Conservation (phyloP, 2,888 invertebrate species). For the Scelioninae gen. 1 region DNA sequence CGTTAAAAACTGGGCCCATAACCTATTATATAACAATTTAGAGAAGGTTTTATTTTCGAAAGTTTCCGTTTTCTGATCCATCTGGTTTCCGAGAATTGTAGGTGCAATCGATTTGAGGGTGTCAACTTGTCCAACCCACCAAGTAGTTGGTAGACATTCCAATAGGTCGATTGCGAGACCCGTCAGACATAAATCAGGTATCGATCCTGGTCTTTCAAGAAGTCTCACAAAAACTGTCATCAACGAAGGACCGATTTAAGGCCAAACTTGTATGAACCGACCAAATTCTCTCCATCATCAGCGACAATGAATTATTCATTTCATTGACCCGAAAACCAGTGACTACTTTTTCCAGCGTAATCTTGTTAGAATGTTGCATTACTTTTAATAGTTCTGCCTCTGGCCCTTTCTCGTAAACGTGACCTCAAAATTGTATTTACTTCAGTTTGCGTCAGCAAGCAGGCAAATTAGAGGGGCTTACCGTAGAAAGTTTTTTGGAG, state of each 20-base stretch:
- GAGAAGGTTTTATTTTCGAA: neutral
- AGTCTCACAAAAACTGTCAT: constrained; percentile 63
- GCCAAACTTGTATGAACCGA: constrained; percentile 8
- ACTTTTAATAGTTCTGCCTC: constrained; percentile 30
- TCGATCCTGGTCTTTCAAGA: constrained; percentile 68
- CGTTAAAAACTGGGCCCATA: too few relatives aligned
- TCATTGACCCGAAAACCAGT: constrained; percentile 26
- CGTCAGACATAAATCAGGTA: constrained; percentile 75
- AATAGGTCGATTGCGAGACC: constrained; percentile 69
- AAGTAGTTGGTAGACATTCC: constrained; percentile 74
- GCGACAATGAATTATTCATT: constrained; percentile 47
- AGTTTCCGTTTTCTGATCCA: constrained; percentile 3
- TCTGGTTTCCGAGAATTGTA: neutral
- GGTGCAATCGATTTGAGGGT: constrained; percentile 51
- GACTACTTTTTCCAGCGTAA: constrained; percentile 15
- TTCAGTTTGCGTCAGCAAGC: constrained; percentile 13
- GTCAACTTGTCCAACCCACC: constrained; percentile 72
- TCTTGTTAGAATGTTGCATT: constrained; percentile 37
- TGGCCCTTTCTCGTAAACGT: constrained; percentile 4
- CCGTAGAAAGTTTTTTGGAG: constrained; percentile 22
- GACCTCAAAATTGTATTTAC: constrained; percentile 50
- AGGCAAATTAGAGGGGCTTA: constrained; percentile 43
- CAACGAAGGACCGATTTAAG: constrained; percentile 37
- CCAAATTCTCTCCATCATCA: constrained; percentile 10
- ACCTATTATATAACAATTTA: too few relatives aligned